Evolutionary conservation across 2,113 vertebrate genomes (phyloP), one percentile per base, ranked within the genome.

Genomic region (Chelonoidis abingdonii): DNA sequence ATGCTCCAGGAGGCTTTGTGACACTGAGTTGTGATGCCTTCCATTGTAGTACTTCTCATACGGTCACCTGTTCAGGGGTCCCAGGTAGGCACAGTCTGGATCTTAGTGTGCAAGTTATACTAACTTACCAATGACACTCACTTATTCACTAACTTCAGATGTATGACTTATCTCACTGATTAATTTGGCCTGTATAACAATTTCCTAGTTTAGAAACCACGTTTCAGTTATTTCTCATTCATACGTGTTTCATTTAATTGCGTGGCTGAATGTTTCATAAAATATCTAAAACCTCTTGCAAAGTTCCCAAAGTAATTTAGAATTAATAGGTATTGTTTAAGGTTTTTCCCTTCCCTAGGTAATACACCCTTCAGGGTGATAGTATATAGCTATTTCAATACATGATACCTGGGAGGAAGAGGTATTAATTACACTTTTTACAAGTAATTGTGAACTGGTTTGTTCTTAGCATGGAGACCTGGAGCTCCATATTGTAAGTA

Each of bases 341-440:
- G 10, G 3, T 9, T 75, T 92, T 65, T 88, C 86, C 84, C 21
- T 83, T 93, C 27, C 62, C 27, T 86, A 79, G 47, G 3, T 96
- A 95, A 47, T 86, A 65, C 5, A 88, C 41, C 85, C 47, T 75
- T 76, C 89, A 96, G 84, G 31, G 54, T 83, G 54, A 83, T 65
- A 4, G 8, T 59, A 49, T 19, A 83, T 95, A 50, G 79, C 10
- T 83, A 80, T 86, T 87, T 87, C 41, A 92, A 22, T 59, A 41
- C 24, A n/a, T 84, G 41, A 94, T 89, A 76, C 81, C 81, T 93
- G 80, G 21, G 80, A 54, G 89, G 44, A 86, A 59, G 31, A 86
- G n/a, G 19, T 89, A 78, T 93, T 96, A 96, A 97, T 96, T 95
- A 92, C 49, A 80, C 88, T 89, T 93, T 92, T 38, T 72, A 25